Base-by-base conservation (phyloP, 2,888 invertebrate species). In the Celastrina argiolus region DNA sequence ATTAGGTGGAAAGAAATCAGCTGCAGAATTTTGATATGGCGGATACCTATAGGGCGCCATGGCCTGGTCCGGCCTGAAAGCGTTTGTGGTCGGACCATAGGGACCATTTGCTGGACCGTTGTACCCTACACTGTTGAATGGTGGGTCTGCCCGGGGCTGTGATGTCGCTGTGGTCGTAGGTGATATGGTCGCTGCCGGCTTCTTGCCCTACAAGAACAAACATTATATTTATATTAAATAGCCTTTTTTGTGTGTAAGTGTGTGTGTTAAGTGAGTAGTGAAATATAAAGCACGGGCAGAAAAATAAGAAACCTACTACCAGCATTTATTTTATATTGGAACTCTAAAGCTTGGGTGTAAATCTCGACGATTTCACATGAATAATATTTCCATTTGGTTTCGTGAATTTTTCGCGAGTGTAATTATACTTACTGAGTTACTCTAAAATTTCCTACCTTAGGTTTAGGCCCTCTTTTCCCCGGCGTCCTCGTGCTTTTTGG, bases 141-240 rank as follows among this genome's bases (percentile, higher is more conserved):
- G 22, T 26, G 4, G 51, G 1, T 86, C 87, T 36, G 77, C 76
- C 5, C 82, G 80, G 36, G 80, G 75, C 0, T 73, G 75, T 6
- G 75, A 66, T 5, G 69, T 61, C 10, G 81, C 80, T 7, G 83
- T 81, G 18, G 84, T 87, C 69, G 89, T 92, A 26, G 92, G 92
- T 18, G 84, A 86, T 71, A 92, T 91, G 18, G 92, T 90, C 14
- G 92, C 91, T 26, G 92, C 92, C 42, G 92, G 92, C 70, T 92
- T 91, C 73, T 91, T 91, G 12, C 74, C 65, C 65, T 31, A 31
- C 31, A 63, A 67, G 22, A 61, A n/a, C n/a, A n/a, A 34, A 45
- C 36, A 36, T 14, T 45, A 18, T 65, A 63, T 31, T 31, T n/a
- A n/a, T n/a, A n/a, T n/a, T n/a, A n/a, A n/a, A n/a, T n/a, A n/a